Conservation (phyloP, 2,797 vertebrate genomes). For the Dromococcyx pavoninus region DNA sequence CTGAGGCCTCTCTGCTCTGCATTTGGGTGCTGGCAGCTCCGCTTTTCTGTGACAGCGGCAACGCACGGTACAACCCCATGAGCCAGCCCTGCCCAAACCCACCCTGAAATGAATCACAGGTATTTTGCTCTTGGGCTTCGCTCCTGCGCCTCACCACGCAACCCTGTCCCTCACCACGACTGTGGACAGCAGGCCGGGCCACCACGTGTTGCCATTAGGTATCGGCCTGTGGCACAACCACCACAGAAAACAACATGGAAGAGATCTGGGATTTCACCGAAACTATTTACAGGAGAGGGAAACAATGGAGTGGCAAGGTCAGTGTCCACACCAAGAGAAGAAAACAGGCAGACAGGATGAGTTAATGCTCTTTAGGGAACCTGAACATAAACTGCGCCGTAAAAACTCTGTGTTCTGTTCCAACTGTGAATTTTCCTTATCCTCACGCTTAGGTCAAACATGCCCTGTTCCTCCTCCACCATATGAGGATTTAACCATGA, state of each 20-base stretch:
- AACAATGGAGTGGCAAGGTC: accelerated
- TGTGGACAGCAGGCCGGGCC: too few species aligned
- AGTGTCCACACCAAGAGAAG: not conserved
- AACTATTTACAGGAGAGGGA: not conserved
- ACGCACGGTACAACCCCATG: too few species aligned
- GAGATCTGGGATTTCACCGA: not conserved
- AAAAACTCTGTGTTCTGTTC: accelerated
- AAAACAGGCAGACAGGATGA: not conserved
- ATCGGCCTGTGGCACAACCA: not conserved
- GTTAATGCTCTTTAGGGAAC: not conserved
- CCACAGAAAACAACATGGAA: too few species aligned
- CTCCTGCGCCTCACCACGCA: too few species aligned
- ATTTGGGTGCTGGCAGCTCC: too few species aligned
- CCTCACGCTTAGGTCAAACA: not conserved
- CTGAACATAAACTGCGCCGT: not conserved
- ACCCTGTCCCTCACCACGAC: too few species aligned
- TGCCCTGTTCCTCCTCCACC: too few species aligned
- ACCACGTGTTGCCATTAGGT: too few species aligned
- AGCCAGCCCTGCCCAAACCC: not conserved
- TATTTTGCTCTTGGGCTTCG: not conserved
- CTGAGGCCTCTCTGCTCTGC: accelerated
- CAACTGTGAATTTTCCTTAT: not conserved
- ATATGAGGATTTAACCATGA: too few species aligned
- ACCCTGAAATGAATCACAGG: too few species aligned
- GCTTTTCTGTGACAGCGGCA: not conserved